Evolutionary conservation across 2,113 vertebrate genomes (phyloP), one percentile per base, ranked within the genome.

Genomic region (Rhinichthys klamathensis): DNA sequence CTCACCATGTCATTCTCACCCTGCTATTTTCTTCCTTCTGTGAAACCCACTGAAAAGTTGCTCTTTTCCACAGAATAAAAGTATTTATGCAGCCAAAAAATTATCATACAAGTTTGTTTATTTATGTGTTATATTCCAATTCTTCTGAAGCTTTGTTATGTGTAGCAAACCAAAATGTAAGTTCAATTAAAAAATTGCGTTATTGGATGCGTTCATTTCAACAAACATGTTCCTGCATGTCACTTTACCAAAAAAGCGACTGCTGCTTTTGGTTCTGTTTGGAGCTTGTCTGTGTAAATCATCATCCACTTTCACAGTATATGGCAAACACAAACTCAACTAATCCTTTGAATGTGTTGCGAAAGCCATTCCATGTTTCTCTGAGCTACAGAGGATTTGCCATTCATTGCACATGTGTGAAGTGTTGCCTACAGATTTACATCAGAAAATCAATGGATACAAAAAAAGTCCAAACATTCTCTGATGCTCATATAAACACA

Each of bases 371-470:
- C 10, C 38, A 25, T 75, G 41, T 76, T 49, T 76, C 46, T 54
- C 18, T 27, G 63, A 74, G 70, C 70, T 49, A 15, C 70, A 74
- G 41, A 49, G 72, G n/a, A 25, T 73, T 46, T 15, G 41, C 6
- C 70, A 13, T 63, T 63, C n/a, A 63, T 63, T 27, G 25, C 30
- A 69, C 12, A 9, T 54, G 44, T 76, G 44, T 32, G 44, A 27
- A 76, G 25, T 54, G 46, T 76, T 76, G 74, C 46, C 46, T 54
- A 27, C 27, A 51, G 74, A 51, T 76, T 76, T 76, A 32, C 16
- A 32, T 54, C 46, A 76, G 46, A 76, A 76, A 76, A 54, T 54
- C 46, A 32, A 51, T 32, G 3, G 8, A 54, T 2, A 51, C 74
- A 76, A 54, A 41, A 41, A 9, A 76, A 51, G 25, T 4, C 9